Conservation (phyloP, 2,113 vertebrate species). For the Okapia johnstoni region DNA sequence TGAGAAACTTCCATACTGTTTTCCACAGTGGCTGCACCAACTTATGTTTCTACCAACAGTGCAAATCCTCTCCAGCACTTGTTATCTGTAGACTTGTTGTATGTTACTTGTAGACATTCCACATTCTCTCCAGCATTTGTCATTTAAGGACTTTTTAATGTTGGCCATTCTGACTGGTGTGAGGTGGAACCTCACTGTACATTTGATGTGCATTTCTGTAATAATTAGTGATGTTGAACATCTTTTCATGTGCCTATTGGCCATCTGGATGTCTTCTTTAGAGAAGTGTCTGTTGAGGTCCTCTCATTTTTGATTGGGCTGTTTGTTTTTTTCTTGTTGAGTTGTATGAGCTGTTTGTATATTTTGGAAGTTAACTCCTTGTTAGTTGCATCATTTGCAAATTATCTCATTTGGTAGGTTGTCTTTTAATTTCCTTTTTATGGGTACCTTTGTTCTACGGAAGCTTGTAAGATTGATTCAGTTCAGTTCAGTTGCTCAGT, state of each 20-base stretch:
- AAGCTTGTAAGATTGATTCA: background rate
- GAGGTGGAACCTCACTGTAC: background rate
- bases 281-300: background rate
- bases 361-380: background rate
- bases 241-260: background rate
- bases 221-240: background rate
- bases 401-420: background rate
- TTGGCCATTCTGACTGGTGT: background rate
- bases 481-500: no score
- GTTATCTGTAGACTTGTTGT: background rate
- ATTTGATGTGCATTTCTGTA: background rate
- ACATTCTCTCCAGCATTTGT: background rate
- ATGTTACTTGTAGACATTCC: background rate
- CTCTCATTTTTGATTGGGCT: background rate
- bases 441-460: background rate
- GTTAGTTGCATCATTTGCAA: background rate
- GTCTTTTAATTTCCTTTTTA: background rate
- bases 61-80: background rate
- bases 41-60: background rate
- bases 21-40: background rate
- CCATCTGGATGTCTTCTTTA: background rate
- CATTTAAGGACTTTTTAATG: background rate
- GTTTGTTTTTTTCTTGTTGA: background rate
- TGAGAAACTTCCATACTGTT: background rate
- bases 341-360: background rate